phyloP scores from a whole-genome alignment of 2,113 vertebrate genomes.

The Chionodraco myersi region DNA sequence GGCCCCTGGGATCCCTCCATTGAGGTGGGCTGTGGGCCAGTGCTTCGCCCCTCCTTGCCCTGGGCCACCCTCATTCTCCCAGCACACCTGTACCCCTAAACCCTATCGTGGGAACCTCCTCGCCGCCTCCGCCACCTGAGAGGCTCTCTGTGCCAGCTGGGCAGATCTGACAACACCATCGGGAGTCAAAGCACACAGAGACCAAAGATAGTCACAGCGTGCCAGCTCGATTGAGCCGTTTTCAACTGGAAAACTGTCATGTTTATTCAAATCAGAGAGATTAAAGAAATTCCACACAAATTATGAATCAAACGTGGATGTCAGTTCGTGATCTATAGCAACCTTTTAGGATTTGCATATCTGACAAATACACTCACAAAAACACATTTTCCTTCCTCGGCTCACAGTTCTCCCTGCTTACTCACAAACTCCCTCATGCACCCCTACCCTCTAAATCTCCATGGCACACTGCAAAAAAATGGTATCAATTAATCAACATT shows the following conservation, averaged over 20 bases:
- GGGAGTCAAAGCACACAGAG: slow-evolving; percentile 57
- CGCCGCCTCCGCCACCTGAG: slow-evolving; percentile 75
- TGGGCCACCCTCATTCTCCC: slow-evolving; percentile 91
- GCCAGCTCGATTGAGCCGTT: slow-evolving; percentile 57
- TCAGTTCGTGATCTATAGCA: slow-evolving; percentile 41
- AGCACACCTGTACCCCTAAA: slow-evolving; percentile 86
- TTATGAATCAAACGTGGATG: slow-evolving; percentile 56
- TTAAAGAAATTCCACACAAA: slow-evolving; percentile 40
- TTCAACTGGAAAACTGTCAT: slow-evolving; percentile 30
- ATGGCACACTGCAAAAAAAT: slow-evolving; percentile 86
- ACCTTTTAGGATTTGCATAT: slow-evolving; percentile 55
- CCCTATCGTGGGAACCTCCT: slow-evolving; percentile 83
- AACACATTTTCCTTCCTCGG: slow-evolving; percentile 43
- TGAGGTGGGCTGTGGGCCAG: slow-evolving; percentile 94
- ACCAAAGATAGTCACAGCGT: slow-evolving; percentile 56
- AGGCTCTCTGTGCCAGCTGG: slow-evolving; percentile 68
- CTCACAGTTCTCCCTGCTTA: slow-evolving; percentile 25
- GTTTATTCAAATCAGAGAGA: slow-evolving; percentile 27
- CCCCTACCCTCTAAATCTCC: slow-evolving; percentile 78
- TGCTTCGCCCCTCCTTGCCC: slow-evolving; percentile 86
- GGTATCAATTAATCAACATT: slow-evolving; percentile 89
- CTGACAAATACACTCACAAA: slow-evolving; percentile 45
- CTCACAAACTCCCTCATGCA: slow-evolving; percentile 54
- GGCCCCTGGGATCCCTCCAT: slow-evolving; percentile 94
- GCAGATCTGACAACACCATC: slow-evolving; percentile 67